Percentiles rank a stretch among this genome's conserved stretches.
Conservation (phyloP, 1,140 invertebrate genomes). For the Drosophila auraria region DNA sequence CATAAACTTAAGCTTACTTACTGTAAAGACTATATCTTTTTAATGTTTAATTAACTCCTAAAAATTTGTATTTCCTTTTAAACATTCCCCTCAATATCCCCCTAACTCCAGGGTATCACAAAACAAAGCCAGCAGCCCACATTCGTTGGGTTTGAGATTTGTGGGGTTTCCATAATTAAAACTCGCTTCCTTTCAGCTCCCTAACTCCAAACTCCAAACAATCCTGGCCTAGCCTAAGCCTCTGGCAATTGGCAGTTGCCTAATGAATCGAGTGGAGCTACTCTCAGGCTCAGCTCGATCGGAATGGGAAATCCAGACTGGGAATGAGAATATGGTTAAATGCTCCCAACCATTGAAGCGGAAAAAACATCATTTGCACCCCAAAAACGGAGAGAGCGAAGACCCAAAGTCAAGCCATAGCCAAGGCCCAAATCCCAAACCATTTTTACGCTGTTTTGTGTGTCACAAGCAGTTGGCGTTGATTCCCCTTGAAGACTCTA, state of each 20-base stretch:
- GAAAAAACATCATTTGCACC: slow-evolving; percentile 64
- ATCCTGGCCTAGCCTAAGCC: background rate
- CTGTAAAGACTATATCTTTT: no score
- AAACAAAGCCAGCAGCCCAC: background rate
- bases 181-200: background rate
- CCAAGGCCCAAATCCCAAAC: background rate
- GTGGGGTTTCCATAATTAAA: slow-evolving; percentile 51
- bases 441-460: slow-evolving; percentile 27
- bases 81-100: no score
- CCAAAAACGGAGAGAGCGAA: slow-evolving; percentile 20
- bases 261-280: slow-evolving; percentile 30
- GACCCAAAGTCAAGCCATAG: slow-evolving; percentile 4
- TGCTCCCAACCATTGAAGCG: slow-evolving; percentile 36
- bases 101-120: background rate
- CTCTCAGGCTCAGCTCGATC: slow-evolving; percentile 13
- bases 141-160: slow-evolving; percentile 5
- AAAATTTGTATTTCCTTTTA: no score
- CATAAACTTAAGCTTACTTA: no score
- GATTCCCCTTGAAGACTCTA: slow-evolving; percentile 15
- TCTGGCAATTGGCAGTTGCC: slow-evolving; percentile 25
- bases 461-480: slow-evolving; percentile 58
- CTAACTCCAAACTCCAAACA: background rate
- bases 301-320: slow-evolving; percentile 18
- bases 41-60: no score
- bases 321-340: background rate